Evolutionary conservation across 2,113 vertebrate genomes (phyloP).

Genomic region (Hippocampus abdominalis): DNA sequence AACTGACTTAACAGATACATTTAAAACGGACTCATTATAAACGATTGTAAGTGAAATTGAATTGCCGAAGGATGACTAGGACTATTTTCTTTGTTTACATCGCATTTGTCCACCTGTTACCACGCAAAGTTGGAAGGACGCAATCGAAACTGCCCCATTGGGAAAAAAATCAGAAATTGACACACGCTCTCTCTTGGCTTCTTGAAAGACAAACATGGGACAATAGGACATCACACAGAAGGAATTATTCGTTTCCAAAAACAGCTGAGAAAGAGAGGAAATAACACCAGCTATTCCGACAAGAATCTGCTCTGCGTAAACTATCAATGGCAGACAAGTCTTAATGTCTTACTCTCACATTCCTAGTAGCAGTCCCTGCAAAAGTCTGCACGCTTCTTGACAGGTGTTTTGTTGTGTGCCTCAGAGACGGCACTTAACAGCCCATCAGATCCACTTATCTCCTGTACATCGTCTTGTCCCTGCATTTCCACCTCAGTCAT

Average conservation of each 20-base stretch:
- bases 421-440: slow-evolving; percentile 34
- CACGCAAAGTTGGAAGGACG: not conserved
- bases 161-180: not conserved
- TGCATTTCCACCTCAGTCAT: slow-evolving; percentile 4
- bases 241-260: not conserved
- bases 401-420: slow-evolving; percentile 22
- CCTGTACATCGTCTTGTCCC: slow-evolving; percentile 1
- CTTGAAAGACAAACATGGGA: not conserved
- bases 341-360: not conserved
- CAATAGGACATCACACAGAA: not conserved
- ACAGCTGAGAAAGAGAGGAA: not conserved
- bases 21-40: not conserved
- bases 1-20: not conserved
- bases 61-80: not conserved
- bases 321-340: not conserved
- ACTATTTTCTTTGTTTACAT: not conserved
- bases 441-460: slow-evolving; percentile 34
- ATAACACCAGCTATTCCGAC: not conserved
- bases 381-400: not conserved
- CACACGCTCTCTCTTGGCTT: not conserved
- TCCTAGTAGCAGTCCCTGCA: not conserved
- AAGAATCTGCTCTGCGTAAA: not conserved
- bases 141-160: not conserved
- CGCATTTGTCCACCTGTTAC: not conserved
- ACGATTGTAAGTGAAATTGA: not conserved